Percentiles rank a stretch among this genome's conserved stretches.
These are phyloP conservation scores for Arctia plantaginis DNA, from an alignment of 2,888 invertebrate species.

Conservation along the genomic window DNA sequence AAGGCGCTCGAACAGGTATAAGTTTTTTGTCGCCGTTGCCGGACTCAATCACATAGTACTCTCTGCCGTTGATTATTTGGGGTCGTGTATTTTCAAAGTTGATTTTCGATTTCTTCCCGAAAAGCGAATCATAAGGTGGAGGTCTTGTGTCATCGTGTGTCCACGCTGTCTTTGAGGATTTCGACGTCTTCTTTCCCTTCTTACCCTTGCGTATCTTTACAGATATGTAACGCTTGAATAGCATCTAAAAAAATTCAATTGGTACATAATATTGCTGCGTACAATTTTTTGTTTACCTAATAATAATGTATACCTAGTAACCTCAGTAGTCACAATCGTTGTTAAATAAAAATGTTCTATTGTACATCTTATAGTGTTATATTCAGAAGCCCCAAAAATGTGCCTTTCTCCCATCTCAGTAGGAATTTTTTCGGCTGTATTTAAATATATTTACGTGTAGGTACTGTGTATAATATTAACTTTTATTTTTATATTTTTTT, in stretches of 20 bases:
- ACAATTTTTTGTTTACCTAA: not conserved
- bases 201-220: constrained; percentile 42
- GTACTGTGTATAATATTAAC: not conserved
- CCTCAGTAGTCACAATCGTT: not conserved
- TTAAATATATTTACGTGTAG: no score
- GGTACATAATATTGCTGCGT: not conserved
- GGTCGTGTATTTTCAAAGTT: constrained; percentile 73
- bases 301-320: no score
- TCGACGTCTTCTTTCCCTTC: constrained; percentile 39
- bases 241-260: constrained; percentile 58
- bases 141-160: constrained; percentile 81
- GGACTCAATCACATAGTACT: constrained; percentile 90
- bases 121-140: constrained; percentile 89
- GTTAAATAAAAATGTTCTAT: no score
- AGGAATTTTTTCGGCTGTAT: no score
- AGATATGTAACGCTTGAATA: constrained; percentile 64
- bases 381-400: not conserved
- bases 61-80: constrained; percentile 90
- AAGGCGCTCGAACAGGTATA: constrained; percentile 91
- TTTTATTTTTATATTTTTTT: not conserved
- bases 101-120: constrained; percentile 71
- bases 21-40: constrained; percentile 88
- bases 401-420: no score
- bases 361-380: not conserved
- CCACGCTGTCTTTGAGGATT: constrained; percentile 43